Conservation (phyloP, 53 echinoderm and acorn worm genomes). For the Temnopleurus reevesii region DNA sequence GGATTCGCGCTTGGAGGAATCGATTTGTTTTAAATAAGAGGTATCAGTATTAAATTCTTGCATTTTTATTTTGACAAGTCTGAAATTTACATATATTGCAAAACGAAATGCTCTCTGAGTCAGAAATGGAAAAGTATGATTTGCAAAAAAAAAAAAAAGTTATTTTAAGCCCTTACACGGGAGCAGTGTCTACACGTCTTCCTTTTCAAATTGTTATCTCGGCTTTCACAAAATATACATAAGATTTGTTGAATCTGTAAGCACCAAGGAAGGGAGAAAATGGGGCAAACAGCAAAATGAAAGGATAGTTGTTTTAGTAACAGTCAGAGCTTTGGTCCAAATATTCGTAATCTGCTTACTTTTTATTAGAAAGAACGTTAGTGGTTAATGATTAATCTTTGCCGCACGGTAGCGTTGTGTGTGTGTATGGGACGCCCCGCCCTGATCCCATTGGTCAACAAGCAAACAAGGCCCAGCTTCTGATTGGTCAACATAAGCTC, state of each 20-base stretch:
- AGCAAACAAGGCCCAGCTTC: too few relatives aligned
- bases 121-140: background rate
- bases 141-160: background rate
- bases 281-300: background rate
- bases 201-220: background rate
- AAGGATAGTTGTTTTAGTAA: constrained; percentile 8
- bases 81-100: too few relatives aligned
- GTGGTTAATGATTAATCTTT: constrained; percentile 23
- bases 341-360: background rate
- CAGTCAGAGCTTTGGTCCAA: background rate
- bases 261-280: background rate
- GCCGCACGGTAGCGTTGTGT: constrained; percentile 27
- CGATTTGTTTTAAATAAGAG: too few relatives aligned
- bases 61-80: background rate
- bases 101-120: too few relatives aligned
- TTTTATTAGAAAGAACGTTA: background rate
- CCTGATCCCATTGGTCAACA: constrained; percentile 14
- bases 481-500: too few relatives aligned
- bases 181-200: background rate
- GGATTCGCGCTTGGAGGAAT: too few relatives aligned
- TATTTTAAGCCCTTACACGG: constrained; percentile 11
- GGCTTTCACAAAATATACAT: background rate
- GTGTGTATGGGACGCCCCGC: background rate
- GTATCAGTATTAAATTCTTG: too few relatives aligned
- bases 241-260: background rate